Conservation (phyloP, 2,888 invertebrate genomes). For the Isoperla grammatica region DNA sequence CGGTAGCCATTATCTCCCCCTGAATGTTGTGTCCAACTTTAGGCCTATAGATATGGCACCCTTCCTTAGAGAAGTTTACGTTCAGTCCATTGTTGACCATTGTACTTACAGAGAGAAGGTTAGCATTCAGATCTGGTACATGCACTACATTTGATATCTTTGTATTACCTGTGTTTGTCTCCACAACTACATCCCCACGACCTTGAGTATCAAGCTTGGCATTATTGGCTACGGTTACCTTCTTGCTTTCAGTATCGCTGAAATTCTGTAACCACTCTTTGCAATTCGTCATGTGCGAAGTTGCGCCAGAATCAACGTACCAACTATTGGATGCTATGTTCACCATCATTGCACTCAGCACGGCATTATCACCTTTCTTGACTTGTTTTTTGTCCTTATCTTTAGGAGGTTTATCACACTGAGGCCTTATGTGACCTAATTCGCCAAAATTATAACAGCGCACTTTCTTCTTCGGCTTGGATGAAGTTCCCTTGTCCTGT, state of each 20-base stretch:
- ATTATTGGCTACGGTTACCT: conserved; percentile 4
- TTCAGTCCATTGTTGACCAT: background rate
- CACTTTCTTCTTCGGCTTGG: background rate
- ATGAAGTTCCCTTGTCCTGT: background rate
- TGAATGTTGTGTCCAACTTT: background rate
- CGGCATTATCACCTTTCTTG: background rate
- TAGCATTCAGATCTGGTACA: conserved; percentile 9
- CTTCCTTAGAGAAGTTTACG: background rate
- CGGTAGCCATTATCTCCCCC: background rate
- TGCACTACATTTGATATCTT: conserved; percentile 11
- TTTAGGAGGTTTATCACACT: background rate
- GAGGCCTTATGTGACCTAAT: background rate
- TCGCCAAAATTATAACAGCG: background rate
- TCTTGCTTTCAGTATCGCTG: background rate
- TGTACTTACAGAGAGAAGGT: conserved; percentile 2
- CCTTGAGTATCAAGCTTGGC: too few relatives aligned
- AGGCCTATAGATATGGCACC: background rate
- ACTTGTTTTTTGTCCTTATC: background rate
- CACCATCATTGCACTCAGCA: background rate
- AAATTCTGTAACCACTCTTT: conserved; percentile 7
- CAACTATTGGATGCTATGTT: background rate
- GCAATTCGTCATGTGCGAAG: conserved; percentile 30
- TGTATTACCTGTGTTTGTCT: background rate
- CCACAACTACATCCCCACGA: conserved; percentile 18
- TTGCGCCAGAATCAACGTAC: conserved; percentile 31